Percentiles rank a stretch among this genome's conserved stretches.
Conservation (phyloP, 2,888 invertebrate species). For the Drosophila rubida region DNA sequence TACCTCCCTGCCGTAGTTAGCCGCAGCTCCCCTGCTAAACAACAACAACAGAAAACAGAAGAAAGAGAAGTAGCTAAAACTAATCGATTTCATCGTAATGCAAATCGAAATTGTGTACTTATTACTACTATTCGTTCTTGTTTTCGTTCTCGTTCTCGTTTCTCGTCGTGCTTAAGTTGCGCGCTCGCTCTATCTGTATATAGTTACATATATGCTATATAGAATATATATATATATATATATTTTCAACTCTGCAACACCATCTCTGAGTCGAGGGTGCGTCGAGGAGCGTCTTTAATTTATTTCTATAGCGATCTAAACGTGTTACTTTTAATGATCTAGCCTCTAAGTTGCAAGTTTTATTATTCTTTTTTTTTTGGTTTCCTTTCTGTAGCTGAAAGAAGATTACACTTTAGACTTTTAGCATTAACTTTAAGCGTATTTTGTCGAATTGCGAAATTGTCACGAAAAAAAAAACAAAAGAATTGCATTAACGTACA, state of each 20-base stretch:
- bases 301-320: constrained; percentile 68
- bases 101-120: constrained; percentile 64
- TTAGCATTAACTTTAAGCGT: constrained; percentile 25
- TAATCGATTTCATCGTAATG: constrained; percentile 38
- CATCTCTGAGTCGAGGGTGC: constrained; percentile 7
- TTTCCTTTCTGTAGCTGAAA: constrained; percentile 30
- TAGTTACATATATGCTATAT: constrained; percentile 5
- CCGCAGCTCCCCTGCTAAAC: constrained; percentile 36
- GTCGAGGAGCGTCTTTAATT: constrained; percentile 48
- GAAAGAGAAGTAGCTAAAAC: constrained; percentile 46
- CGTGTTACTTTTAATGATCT: constrained; percentile 46
- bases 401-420: constrained; percentile 17
- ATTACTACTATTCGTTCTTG: constrained; percentile 72
- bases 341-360: constrained; percentile 44
- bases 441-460: constrained; percentile 31
- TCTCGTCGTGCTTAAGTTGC: no score
- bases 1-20: constrained; percentile 45
- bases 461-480: constrained; percentile 18
- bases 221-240: constrained; percentile 11
- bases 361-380: constrained; percentile 19
- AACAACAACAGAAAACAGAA: no score
- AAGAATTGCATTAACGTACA: constrained; percentile 6
- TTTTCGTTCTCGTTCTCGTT: constrained; percentile 62
- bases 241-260: constrained; percentile 7
- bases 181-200: constrained; percentile 40